Evolutionary conservation across 2,888 invertebrate genomes (phyloP).

Genomic region (Dendrolimus pini): DNA sequence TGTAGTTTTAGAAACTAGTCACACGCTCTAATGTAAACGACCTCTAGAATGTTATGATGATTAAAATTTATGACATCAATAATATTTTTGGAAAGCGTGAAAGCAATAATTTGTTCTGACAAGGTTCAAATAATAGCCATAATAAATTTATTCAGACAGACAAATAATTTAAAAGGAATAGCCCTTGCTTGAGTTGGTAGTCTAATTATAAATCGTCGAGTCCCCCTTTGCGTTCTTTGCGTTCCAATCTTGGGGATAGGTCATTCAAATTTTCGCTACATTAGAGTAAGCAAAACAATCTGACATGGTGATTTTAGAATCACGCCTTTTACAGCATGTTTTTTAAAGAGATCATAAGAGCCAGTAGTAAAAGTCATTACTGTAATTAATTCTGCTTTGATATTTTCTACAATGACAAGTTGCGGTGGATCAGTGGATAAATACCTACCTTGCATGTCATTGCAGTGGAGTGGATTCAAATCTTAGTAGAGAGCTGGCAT

Average conservation of each 20-base stretch:
- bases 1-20: neutral
- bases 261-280: conserved; percentile 7
- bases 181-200: conserved; percentile 39
- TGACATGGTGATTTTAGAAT: too few relatives aligned
- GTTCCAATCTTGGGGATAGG: conserved; percentile 25
- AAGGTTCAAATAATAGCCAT: neutral
- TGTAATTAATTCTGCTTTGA: too few relatives aligned
- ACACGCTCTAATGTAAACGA: neutral
- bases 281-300: too few relatives aligned
- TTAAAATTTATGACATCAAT: neutral
- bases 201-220: conserved; percentile 55
- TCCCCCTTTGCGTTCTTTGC: conserved; percentile 50
- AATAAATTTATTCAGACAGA: conserved; percentile 18
- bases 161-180: conserved; percentile 32
- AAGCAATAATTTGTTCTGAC: neutral
- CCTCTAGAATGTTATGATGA: neutral
- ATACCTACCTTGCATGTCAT: too few relatives aligned
- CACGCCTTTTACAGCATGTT: too few relatives aligned
- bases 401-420: too few relatives aligned
- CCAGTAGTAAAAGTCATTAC: too few relatives aligned
- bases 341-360: too few relatives aligned
- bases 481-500: too few relatives aligned
- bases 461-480: too few relatives aligned
- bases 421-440: too few relatives aligned
- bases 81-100: neutral